Percentiles rank a stretch among this genome's conserved stretches.
Conservation (phyloP, 2,113 vertebrate genomes). For the Chauna torquata region DNA sequence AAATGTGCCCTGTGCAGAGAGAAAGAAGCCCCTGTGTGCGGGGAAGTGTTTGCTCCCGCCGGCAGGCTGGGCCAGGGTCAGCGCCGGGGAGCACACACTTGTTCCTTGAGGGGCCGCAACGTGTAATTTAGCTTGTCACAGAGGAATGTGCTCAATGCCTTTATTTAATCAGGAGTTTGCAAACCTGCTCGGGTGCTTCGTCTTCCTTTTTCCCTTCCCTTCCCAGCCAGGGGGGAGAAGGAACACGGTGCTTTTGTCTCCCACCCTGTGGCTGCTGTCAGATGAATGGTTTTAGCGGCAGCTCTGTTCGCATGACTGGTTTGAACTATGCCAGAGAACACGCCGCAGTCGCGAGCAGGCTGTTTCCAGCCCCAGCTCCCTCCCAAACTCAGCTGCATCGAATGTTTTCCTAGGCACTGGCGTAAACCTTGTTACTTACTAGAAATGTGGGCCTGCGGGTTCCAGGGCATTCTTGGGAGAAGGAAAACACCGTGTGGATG, state of each 20-base stretch:
- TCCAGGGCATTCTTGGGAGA: not conserved
- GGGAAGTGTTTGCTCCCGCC: not conserved
- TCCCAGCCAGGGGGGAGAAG: not conserved
- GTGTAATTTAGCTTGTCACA: conserved; percentile 63
- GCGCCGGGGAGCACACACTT: not conserved
- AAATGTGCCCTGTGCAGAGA: not conserved
- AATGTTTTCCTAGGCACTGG: not conserved
- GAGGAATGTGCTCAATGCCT: conserved; percentile 60
- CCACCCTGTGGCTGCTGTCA: not conserved
- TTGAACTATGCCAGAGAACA: not conserved
- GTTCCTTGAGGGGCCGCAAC: conserved; percentile 11
- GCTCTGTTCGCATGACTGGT: conserved; percentile 24
- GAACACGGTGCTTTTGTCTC: conserved; percentile 49
- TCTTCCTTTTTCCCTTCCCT: conserved; percentile 10
- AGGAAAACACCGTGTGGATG: not conserved
- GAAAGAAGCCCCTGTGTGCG: conserved; percentile 22
- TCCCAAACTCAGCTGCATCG: conserved; percentile 1
- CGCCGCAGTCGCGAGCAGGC: not conserved
- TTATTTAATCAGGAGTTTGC: not conserved
- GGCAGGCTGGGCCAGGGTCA: not conserved
- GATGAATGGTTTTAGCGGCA: conserved; percentile 23
- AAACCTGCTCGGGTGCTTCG: conserved; percentile 30
- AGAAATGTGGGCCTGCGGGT: not conserved
- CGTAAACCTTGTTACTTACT: not conserved
- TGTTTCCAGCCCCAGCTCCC: not conserved